A percentile compares a stretch with the other conserved stretches of the same genome.
phyloP scores from a whole-genome alignment of 2,797 vertebrate genomes.

The Syndactyla subalaris region DNA sequence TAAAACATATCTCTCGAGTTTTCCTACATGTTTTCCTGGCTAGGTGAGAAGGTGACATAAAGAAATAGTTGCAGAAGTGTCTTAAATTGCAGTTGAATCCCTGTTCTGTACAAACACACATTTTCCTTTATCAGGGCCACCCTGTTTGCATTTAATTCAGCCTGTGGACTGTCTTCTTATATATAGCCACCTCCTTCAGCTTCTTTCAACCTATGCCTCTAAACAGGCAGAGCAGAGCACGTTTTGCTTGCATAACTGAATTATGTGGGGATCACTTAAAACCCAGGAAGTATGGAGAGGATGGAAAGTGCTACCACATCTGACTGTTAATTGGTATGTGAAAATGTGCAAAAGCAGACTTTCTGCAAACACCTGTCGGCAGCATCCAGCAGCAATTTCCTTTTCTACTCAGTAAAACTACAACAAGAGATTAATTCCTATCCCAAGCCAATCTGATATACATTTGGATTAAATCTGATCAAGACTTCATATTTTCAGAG shows the following conservation, averaged over 20 bases:
- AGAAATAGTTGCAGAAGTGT: neutral
- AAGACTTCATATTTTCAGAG: neutral
- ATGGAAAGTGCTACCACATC: neutral
- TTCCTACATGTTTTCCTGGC: neutral
- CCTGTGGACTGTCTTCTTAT: neutral
- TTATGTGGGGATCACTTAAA: neutral
- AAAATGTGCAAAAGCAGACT: conserved; percentile 12
- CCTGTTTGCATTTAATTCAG: neutral
- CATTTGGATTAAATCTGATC: neutral
- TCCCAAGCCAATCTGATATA: neutral
- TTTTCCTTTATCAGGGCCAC: neutral
- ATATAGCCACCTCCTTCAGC: neutral
- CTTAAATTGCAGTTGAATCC: neutral
- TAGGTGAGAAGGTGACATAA: neutral
- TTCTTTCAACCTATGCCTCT: neutral
- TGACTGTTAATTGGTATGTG: conserved; percentile 17
- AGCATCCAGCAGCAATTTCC: neutral
- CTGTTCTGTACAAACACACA: neutral
- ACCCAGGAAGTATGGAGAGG: neutral
- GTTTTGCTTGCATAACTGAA: neutral
- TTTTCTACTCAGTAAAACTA: conserved; percentile 4
- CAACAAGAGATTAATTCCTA: conserved; percentile 1
- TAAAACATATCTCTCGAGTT: neutral
- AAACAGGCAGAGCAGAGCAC: neutral
- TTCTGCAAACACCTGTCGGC: conserved; percentile 30